Conservation (phyloP, 2,888 invertebrate species). For the Coenonympha glycerion region DNA sequence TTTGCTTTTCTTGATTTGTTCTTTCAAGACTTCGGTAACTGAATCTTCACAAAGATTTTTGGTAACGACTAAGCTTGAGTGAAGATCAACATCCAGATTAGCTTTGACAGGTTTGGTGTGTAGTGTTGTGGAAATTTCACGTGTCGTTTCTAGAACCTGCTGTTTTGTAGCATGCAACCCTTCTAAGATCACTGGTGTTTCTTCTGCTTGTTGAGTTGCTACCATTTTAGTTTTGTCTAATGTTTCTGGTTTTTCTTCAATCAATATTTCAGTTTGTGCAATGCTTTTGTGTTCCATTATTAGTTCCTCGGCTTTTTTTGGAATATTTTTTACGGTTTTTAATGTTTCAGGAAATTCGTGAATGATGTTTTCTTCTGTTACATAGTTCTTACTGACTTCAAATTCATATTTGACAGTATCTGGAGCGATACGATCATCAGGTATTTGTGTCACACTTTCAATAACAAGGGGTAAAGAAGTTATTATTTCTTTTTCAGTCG, state of each 20-base stretch:
- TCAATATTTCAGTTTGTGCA: conserved; percentile 42
- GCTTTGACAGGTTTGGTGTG: conserved; percentile 40
- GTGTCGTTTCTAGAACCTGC: conserved; percentile 43
- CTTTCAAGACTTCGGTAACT: conserved; percentile 51
- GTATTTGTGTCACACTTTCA: conserved; percentile 40
- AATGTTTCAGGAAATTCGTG: conserved; percentile 41
- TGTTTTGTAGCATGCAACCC: conserved; percentile 41
- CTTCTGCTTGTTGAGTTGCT: conserved; percentile 41
- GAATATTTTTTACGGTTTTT: conserved; percentile 23
- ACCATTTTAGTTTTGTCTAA: conserved; percentile 29
- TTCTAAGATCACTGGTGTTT: conserved; percentile 41
- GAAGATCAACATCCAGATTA: conserved; percentile 42
- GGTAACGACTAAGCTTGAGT: conserved; percentile 44
- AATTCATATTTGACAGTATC: conserved; percentile 36
- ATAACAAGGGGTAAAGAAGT: conserved; percentile 43
- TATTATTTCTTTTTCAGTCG: conserved; percentile 38
- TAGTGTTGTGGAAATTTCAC: conserved; percentile 32
- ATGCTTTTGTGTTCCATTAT: conserved; percentile 46
- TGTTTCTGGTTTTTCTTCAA: conserved; percentile 38
- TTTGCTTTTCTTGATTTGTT: conserved; percentile 52
- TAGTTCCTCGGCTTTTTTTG: conserved; percentile 38
- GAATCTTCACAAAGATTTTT: conserved; percentile 60
- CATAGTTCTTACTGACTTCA: conserved; percentile 47
- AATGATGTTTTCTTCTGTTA: conserved; percentile 42
- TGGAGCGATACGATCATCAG: conserved; percentile 31